Evolutionary conservation across 2,888 invertebrate species (phyloP).

Genomic region (Andrena fulva): DNA sequence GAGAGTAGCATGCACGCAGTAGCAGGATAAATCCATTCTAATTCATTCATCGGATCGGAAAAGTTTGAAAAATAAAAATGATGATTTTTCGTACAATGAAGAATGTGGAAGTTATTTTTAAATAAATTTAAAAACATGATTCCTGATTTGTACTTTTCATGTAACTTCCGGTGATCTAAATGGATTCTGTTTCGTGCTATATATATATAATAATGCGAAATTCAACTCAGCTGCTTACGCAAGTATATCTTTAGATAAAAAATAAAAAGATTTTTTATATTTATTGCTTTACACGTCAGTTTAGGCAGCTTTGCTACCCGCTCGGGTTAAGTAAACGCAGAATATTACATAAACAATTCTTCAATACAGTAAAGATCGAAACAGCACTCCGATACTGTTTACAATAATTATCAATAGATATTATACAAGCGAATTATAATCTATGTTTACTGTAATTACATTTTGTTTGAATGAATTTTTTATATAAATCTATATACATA

Average conservation of each 20-base stretch:
- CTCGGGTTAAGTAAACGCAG: neutral
- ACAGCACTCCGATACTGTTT: neutral
- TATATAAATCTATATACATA: neutral
- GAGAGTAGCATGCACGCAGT: neutral
- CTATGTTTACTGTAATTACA: neutral
- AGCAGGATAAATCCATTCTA: neutral
- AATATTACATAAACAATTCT: slow-evolving; percentile 5
- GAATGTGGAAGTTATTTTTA: neutral
- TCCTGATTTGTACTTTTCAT: neutral
- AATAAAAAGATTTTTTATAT: neutral
- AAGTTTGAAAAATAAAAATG: neutral
- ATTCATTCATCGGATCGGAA: neutral
- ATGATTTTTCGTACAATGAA: neutral
- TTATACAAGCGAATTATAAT: slow-evolving; percentile 4
- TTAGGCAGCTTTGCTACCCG: neutral
- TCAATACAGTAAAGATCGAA: neutral
- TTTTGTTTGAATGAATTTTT: neutral
- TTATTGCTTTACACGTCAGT: slow-evolving; percentile 6
- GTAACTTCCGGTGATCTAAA: neutral
- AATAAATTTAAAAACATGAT: neutral
- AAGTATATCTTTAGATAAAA: neutral
- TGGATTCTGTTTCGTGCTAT: neutral
- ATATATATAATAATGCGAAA: neutral
- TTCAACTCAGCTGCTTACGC: neutral
- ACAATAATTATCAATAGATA: slow-evolving; percentile 9